Evolutionary conservation across 1,140 invertebrate species (phyloP).

Genomic region (Oppia nitens): DNA sequence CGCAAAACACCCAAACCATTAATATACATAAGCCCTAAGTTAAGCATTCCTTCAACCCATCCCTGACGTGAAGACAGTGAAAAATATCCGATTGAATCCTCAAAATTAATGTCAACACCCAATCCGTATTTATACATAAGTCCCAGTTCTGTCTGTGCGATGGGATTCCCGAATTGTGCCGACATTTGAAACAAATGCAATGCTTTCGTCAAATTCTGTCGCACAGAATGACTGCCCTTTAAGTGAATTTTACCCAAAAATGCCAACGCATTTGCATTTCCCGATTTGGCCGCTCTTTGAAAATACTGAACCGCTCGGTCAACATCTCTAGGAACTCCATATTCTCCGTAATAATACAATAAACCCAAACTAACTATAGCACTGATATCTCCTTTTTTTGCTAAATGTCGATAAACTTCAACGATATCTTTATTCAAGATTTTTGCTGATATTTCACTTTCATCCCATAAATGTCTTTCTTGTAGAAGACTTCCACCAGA

Average conservation of each 20-base stretch:
- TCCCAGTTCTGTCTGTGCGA: constrained; percentile 90
- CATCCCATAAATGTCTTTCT: constrained; percentile 69
- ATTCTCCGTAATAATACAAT: constrained; percentile 92
- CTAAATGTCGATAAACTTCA: constrained; percentile 88
- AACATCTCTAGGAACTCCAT: constrained; percentile 79
- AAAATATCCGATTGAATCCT: constrained; percentile 83
- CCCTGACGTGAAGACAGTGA: constrained; percentile 54
- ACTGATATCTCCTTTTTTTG: constrained; percentile 92
- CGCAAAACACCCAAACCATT: constrained; percentile 75
- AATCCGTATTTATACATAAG: constrained; percentile 92
- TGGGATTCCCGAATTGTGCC: constrained; percentile 80
- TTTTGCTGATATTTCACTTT: constrained; percentile 53
- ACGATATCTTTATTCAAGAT: constrained; percentile 86
- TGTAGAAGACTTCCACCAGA: constrained; percentile 79
- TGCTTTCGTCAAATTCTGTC: constrained; percentile 77
- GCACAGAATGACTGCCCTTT: constrained; percentile 80
- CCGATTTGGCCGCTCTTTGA: constrained; percentile 77
- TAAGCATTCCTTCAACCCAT: constrained; percentile 94
- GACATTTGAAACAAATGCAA: constrained; percentile 84
- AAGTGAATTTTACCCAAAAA: constrained; percentile 97
- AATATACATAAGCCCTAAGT: constrained; percentile 95
- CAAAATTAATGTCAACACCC: constrained; percentile 72
- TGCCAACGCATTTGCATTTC: constrained; percentile 85
- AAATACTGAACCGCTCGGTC: constrained; percentile 80
- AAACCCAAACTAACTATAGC: constrained; percentile 91